phyloP scores from a whole-genome alignment of 1,140 invertebrate genomes.

The Bombus waltoni region DNA sequence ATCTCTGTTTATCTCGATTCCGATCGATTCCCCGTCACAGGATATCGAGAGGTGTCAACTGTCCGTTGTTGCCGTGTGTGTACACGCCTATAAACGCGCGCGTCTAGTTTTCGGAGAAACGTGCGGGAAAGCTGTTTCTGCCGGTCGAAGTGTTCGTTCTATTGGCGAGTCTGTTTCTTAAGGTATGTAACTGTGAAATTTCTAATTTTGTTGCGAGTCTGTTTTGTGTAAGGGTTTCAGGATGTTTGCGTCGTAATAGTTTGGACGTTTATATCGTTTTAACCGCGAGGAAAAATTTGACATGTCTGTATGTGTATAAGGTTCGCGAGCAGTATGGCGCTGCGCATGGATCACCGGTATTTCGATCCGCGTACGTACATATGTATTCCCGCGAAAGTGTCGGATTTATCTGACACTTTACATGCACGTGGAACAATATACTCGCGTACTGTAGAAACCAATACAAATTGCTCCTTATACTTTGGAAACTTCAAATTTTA shows the following conservation, averaged over 20 bases:
- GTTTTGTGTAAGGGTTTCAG: not conserved
- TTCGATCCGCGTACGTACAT: not conserved
- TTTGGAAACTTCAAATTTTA: not conserved
- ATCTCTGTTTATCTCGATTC: slow-evolving; percentile 31
- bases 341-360: slow-evolving; percentile 18
- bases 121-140: slow-evolving; percentile 1
- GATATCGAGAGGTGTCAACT: slow-evolving; percentile 5
- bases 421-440: not conserved
- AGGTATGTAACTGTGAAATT: slow-evolving; percentile 12
- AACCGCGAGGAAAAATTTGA: not conserved
- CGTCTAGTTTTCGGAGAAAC: not conserved
- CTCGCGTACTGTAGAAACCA: not conserved
- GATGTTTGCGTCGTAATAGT: not conserved
- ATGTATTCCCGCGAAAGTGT: not conserved
- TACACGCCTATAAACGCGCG: slow-evolving; percentile 3
- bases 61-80: slow-evolving; percentile 14
- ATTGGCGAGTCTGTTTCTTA: not conserved
- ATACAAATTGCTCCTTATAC: not conserved
- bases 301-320: not conserved
- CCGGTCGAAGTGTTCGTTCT: slow-evolving; percentile 20
- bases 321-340: not conserved
- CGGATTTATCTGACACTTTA: slow-evolving; percentile 20
- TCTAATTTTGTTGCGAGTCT: not conserved
- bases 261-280: not conserved
- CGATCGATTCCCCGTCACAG: not conserved